Evolutionary conservation across 1,140 invertebrate genomes (phyloP).

Genomic region (Cyphomyrmex costatus): DNA sequence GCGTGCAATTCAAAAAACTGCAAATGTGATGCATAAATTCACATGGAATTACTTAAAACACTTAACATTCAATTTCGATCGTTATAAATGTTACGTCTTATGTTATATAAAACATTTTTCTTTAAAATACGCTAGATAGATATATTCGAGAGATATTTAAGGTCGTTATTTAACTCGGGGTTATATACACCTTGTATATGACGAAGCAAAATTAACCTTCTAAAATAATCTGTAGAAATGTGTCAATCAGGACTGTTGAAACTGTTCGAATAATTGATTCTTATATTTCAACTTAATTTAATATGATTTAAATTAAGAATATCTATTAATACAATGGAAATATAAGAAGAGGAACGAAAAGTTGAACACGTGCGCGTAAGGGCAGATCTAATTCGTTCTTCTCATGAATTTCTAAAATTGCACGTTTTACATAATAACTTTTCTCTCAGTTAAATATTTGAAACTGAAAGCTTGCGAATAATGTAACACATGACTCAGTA

Average conservation of each 20-base stretch:
- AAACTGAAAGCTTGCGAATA: constrained; percentile 5
- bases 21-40: too few species aligned
- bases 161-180: too few species aligned
- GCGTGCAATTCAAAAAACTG: too few species aligned
- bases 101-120: too few species aligned
- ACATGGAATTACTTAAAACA: too few species aligned
- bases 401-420: constrained; percentile 26
- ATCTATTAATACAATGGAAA: not conserved
- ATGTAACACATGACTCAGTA: not conserved
- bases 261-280: not conserved
- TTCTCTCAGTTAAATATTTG: constrained; percentile 5
- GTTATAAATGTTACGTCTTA: too few species aligned
- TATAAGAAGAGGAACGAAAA: too few species aligned
- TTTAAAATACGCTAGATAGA: too few species aligned
- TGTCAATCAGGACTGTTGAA: not conserved
- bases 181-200: not conserved
- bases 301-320: not conserved
- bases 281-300: not conserved
- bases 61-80: too few species aligned
- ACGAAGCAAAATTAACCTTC: not conserved
- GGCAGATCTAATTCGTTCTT: constrained; percentile 3
- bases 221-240: not conserved
- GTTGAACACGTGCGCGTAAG: constrained; percentile 3
- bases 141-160: too few species aligned
- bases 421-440: not conserved